Base-by-base conservation (phyloP, 2,888 invertebrate genomes). In the Drosophila glabriapex region DNA sequence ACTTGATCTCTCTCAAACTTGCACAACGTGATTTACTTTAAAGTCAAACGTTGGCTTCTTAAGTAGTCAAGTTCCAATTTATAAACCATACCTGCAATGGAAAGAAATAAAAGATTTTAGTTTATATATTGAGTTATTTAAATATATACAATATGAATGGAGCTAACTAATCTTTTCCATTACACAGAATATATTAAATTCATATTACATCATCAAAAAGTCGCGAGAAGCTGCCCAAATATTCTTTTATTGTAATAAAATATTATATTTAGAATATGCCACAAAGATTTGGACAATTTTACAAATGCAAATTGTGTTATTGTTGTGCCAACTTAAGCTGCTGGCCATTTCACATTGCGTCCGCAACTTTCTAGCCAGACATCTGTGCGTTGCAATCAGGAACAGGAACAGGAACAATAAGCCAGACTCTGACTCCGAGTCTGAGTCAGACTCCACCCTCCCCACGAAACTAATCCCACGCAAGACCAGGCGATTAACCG, bases 341-440 rank as follows among this genome's bases (percentile, higher is more conserved):
- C 19, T 58, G 54, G 54, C 37, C 41, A 64, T 56, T 68, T 55
- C 37, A 55, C 16, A 35, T 41, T 63, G 35, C 28, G 41, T 37
- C 25, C 46, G 63, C 35, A 64, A 73, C 55, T 71, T 77, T 63
- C 68, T 61, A 61, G 56, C 39, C 83, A 88, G 85, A 88, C 85
- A 85, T 85, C 88, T 71, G 78, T 60, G 75, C 72, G 60, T 59
- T 58, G 83, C 83, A 85, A 85, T 85, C 85, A 88, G 76, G 78
- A 28, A 50, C 50, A 50, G 56, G 43, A 41, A 78, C 65, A 78
- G 56, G 69, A 85, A 87, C 85, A 85, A 87, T 81, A 71, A 72
- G 61, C 49, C 41, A 49, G 62, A 52, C 25, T 39, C 19, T 43
- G 53, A 49, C 28, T 28, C 22, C 16, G 53, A 35, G 25, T 28